These are phyloP conservation scores for Melinaea menophilus DNA, from an alignment of 2,888 invertebrate species.

Conservation along the genomic window DNA sequence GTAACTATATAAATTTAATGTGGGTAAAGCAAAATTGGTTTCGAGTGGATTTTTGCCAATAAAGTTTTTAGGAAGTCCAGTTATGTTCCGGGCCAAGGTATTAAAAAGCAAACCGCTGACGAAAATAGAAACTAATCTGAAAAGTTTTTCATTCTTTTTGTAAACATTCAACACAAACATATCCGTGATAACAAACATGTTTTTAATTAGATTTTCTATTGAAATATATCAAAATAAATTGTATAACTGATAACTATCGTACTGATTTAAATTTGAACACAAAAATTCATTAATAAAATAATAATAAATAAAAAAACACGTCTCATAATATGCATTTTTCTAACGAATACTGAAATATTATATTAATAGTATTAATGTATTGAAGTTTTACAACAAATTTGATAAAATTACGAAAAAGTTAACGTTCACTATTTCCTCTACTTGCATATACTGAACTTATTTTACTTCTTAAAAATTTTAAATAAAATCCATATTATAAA, in stretches of 20 bases:
- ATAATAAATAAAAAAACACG: no score
- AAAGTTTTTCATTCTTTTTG: not conserved
- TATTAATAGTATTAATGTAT: no score
- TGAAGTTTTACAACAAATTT: no score
- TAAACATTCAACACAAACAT: conserved; percentile 5
- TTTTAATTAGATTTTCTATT: not conserved
- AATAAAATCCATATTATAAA: no score
- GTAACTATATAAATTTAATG: no score
- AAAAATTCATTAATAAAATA: not conserved
- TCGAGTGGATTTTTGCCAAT: conserved; percentile 1
- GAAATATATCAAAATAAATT: not conserved
- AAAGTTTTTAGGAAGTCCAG: conserved; percentile 1
- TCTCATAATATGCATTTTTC: no score
- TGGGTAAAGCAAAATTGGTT: not conserved
- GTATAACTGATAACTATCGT: not conserved
- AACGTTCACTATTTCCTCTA: no score
- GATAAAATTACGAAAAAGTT: no score
- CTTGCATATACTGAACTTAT: no score
- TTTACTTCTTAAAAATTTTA: no score
- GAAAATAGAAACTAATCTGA: conserved; percentile 4
- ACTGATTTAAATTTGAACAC: not conserved
- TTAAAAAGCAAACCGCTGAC: conserved; percentile 3
- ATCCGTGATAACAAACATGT: not conserved
- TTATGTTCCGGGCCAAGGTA: conserved; percentile 1
- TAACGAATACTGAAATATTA: no score